These are phyloP conservation scores for Leptobrachium leishanense DNA, from an alignment of 2,113 vertebrate genomes.

Conservation along the genomic window DNA sequence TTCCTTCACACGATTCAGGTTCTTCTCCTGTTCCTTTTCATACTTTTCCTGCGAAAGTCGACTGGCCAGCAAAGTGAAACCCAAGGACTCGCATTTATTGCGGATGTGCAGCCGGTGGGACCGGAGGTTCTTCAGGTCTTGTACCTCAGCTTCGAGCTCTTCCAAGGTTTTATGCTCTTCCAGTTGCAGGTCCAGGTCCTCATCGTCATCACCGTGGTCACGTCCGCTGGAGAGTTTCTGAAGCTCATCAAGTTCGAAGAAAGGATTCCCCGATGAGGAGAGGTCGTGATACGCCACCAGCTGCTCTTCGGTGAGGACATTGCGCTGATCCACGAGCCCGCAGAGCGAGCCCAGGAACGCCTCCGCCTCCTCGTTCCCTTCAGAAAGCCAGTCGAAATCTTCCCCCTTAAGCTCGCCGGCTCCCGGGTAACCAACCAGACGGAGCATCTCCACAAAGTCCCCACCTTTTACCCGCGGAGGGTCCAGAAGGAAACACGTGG, in stretches of 20 bases:
- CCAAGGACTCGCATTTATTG: conserved; percentile 34
- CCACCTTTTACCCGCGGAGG: conserved; percentile 3
- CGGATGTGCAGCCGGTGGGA: conserved; percentile 13
- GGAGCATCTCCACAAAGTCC: conserved; percentile 36
- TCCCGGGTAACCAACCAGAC: conserved; percentile 17
- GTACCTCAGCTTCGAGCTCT: conserved; percentile 25
- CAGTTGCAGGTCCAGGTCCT: not conserved
- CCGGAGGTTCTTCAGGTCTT: conserved; percentile 4
- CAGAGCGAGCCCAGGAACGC: conserved; percentile 33
- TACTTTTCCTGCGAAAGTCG: not conserved
- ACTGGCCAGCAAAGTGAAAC: not conserved
- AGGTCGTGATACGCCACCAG: conserved; percentile 18
- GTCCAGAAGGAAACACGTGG: conserved; percentile 25
- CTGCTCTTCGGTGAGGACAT: conserved; percentile 20
- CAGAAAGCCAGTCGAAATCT: conserved; percentile 45
- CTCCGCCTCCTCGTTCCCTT: conserved; percentile 11
- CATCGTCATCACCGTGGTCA: not conserved
- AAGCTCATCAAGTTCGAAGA: conserved; percentile 27
- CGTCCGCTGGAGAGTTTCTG: conserved; percentile 1
- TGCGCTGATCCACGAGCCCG: conserved; percentile 13
- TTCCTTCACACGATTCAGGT: not conserved
- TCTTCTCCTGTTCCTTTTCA: conserved; percentile 28
- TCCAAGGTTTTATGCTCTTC: conserved; percentile 3
- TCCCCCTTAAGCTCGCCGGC: conserved; percentile 23
- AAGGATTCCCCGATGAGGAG: conserved; percentile 4